These are phyloP conservation scores for Thecocarcelia acutangulata DNA, from an alignment of 2,888 invertebrate species.

Conservation along the genomic window DNA sequence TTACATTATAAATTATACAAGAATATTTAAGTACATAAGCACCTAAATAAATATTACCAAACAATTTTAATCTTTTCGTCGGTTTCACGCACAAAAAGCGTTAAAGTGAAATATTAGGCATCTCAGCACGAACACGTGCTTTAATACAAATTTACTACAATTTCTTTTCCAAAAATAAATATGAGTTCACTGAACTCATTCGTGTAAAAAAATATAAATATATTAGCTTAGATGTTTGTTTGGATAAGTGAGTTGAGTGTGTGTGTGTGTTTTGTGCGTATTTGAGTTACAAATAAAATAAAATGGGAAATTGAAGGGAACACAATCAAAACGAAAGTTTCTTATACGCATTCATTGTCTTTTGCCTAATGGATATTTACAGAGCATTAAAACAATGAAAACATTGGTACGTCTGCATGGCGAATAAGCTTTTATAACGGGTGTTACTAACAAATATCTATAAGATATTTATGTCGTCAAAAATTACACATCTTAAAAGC, in stretches of 20 bases:
- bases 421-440: too few relatives aligned
- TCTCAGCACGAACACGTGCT: constrained; percentile 2
- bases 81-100: background rate
- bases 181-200: constrained; percentile 16
- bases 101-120: background rate
- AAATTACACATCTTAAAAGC: too few relatives aligned
- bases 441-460: too few relatives aligned
- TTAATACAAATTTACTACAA: constrained; percentile 3
- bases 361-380: background rate
- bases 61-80: too few relatives aligned
- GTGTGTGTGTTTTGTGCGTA: background rate
- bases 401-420: background rate
- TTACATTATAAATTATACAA: too few relatives aligned
- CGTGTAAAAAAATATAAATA: background rate
- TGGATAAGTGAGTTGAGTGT: background rate
- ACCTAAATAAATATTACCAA: too few relatives aligned
- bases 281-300: constrained; percentile 2
- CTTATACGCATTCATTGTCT: constrained; percentile 6
- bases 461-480: too few relatives aligned
- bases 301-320: background rate
- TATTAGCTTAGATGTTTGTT: background rate
- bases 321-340: background rate
- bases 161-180: constrained; percentile 28
- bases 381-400: background rate
- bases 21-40: too few relatives aligned